Percentiles rank a stretch among this genome's conserved stretches.
Conservation (phyloP, 2,888 invertebrate species). For the Piscicola geometra region DNA sequence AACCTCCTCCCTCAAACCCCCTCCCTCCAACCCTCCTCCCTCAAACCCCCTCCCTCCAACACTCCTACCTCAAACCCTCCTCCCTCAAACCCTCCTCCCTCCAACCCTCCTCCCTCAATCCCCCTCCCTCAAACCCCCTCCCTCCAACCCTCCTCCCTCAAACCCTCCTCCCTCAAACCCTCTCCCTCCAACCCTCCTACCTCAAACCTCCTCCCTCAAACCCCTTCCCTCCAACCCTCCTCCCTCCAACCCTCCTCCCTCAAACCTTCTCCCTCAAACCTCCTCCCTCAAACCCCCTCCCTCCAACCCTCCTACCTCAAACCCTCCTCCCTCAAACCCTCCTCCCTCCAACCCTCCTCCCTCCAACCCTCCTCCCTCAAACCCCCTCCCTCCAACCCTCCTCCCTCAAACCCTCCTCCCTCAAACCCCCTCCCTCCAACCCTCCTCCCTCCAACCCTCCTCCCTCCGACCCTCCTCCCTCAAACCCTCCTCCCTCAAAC, state of each 20-base stretch:
- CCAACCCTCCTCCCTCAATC: not conserved
- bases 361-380: not conserved
- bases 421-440: not conserved
- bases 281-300: not conserved
- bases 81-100: constrained; percentile 59
- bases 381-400: not conserved
- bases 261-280: not conserved
- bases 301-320: not conserved
- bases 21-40: constrained; percentile 46
- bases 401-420: too few species aligned
- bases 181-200: not conserved
- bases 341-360: not conserved
- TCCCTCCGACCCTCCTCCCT: not conserved
- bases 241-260: not conserved
- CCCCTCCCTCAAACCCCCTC: not conserved
- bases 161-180: constrained; percentile 58
- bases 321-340: not conserved
- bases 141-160: constrained; percentile 68
- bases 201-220: not conserved
- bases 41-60: constrained; percentile 49
- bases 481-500: not conserved
- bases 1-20: not conserved
- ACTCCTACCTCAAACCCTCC: constrained; percentile 63
- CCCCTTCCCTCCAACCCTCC: too few species aligned
- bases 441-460: not conserved